Conservation (phyloP, 2,797 vertebrate species). For the Molothrus aeneus region DNA sequence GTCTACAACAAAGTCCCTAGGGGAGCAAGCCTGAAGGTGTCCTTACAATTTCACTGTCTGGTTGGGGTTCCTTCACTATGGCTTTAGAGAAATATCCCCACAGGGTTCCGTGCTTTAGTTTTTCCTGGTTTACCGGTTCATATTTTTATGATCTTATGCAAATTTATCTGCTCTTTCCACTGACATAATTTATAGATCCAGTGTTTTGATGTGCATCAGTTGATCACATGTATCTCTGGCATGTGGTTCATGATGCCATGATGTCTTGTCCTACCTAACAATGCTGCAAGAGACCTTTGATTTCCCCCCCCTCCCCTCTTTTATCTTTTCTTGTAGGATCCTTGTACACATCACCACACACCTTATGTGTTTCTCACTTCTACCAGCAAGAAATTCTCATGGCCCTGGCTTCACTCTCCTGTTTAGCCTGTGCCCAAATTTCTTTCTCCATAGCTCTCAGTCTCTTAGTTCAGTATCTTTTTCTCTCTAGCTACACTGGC, state of each 20-base stretch:
- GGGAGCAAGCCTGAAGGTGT: neutral
- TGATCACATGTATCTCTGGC: neutral
- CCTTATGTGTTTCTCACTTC: fast-evolving
- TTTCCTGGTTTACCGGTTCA: neutral
- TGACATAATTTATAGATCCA: neutral
- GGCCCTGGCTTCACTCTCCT: neutral
- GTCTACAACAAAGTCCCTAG: neutral
- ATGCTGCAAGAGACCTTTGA: neutral
- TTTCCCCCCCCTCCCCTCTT: neutral
- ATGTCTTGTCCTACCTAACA: neutral
- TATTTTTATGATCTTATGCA: neutral
- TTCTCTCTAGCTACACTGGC: neutral
- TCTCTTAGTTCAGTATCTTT: neutral
- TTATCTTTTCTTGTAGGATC: neutral
- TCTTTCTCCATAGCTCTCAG: neutral
- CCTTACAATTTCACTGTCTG: neutral
- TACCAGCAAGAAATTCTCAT: neutral
- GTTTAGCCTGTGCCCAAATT: neutral
- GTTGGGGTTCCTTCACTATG: neutral
- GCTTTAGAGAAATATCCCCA: neutral
- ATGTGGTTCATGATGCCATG: neutral
- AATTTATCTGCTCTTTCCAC: neutral
- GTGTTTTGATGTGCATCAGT: neutral
- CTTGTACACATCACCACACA: neutral
- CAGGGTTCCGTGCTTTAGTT: neutral